phyloP scores from a whole-genome alignment of 1,140 invertebrate species.

The Bombus consobrinus region DNA sequence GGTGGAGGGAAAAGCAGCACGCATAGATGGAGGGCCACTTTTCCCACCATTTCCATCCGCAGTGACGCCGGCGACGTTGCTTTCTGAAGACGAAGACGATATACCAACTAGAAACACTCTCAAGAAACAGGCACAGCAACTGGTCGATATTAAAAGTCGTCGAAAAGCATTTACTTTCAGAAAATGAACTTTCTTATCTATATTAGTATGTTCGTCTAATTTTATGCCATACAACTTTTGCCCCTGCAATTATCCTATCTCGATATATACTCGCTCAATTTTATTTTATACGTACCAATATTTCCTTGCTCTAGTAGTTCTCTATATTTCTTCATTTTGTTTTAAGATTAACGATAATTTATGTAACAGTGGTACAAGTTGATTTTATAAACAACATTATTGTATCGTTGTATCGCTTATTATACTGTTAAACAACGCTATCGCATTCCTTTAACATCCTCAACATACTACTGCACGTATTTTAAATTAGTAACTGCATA shows the following conservation, averaged over 20 bases:
- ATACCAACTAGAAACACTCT: constrained; percentile 90
- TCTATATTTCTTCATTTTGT: too few species aligned
- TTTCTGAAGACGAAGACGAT: constrained; percentile 91
- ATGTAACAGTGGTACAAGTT: background rate
- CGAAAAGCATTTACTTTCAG: constrained; percentile 86
- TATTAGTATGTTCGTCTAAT: background rate
- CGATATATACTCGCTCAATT: too few species aligned
- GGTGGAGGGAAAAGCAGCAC: constrained; percentile 59
- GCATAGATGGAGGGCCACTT: constrained; percentile 55
- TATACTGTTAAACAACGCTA: background rate
- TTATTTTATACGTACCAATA: too few species aligned
- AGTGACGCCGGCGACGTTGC: constrained; percentile 73
- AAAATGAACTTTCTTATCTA: constrained; percentile 62
- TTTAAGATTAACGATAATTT: background rate
- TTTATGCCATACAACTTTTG: background rate
- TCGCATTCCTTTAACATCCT: background rate
- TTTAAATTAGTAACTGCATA: background rate
- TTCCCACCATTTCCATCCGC: constrained; percentile 76
- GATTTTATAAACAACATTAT: background rate
- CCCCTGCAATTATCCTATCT: background rate
- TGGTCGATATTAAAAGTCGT: constrained; percentile 92
- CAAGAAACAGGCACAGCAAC: constrained; percentile 91
- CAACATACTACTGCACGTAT: too few species aligned
- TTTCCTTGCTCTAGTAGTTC: too few species aligned
- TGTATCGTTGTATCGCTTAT: background rate